phyloP scores from a whole-genome alignment of 2,113 vertebrate genomes.

The Pontoporia blainvillei region DNA sequence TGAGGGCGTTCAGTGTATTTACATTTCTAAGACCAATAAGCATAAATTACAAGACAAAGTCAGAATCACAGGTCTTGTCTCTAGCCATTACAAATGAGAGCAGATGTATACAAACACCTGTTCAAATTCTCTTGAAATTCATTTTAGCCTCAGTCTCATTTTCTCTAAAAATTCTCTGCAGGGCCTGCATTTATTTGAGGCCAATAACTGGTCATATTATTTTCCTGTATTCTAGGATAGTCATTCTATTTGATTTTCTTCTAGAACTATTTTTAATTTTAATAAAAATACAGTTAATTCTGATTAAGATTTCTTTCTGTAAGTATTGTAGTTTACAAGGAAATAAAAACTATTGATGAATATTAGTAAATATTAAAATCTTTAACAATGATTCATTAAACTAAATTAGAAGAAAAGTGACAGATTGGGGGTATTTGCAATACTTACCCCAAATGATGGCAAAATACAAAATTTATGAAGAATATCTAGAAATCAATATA shows the following conservation, averaged over 20 bases:
- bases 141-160: neutral
- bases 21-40: constrained; percentile 1
- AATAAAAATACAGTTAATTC: neutral
- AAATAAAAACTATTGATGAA: neutral
- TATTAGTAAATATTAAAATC: neutral
- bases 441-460: neutral
- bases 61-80: constrained; percentile 3
- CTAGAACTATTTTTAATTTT: constrained; percentile 12
- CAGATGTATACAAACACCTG: neutral
- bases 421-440: neutral
- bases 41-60: neutral
- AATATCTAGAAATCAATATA: neutral
- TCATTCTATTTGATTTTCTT: neutral
- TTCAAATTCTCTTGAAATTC: neutral
- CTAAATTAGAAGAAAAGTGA: neutral
- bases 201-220: neutral
- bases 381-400: neutral
- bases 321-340: neutral
- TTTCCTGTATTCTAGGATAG: neutral
- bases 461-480: neutral
- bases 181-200: neutral
- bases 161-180: neutral
- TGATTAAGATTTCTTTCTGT: neutral
- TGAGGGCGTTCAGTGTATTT: neutral
- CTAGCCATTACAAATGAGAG: neutral